phyloP scores from a whole-genome alignment of 2,888 invertebrate species.

The Anoncus sp. region DNA sequence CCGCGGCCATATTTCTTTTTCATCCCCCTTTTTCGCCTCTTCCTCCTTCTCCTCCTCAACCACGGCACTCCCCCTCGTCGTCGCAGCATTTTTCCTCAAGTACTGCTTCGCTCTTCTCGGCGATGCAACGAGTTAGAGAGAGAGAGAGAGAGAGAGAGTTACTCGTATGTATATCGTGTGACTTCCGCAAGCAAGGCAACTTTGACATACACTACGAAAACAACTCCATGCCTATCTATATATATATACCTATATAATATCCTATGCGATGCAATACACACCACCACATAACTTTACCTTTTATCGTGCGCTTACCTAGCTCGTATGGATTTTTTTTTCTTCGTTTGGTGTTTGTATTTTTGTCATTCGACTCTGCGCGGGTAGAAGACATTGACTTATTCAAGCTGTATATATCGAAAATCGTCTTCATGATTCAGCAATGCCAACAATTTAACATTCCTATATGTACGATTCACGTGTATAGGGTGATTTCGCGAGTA shows the following conservation, averaged over 20 bases:
- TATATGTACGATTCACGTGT: neutral
- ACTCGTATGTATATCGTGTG: constrained; percentile 54
- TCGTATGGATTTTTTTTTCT: constrained; percentile 41
- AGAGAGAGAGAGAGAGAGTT: neutral
- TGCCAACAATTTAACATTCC: constrained; percentile 32
- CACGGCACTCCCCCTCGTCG: constrained; percentile 31
- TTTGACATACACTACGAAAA: neutral
- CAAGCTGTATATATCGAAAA: constrained; percentile 27
- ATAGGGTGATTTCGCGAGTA: neutral
- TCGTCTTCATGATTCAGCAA: constrained; percentile 41
- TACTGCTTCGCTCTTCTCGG: constrained; percentile 41
- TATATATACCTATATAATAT: constrained; percentile 57
- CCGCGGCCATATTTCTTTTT: constrained; percentile 61
- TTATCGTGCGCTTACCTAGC: too few species aligned
- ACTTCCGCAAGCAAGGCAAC: constrained; percentile 52
- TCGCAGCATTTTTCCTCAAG: constrained; percentile 63
- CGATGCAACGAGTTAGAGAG: constrained; percentile 32
- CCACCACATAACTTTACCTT: constrained; percentile 20
- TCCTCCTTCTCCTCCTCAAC: constrained; percentile 13
- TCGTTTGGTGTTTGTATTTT: constrained; percentile 18
- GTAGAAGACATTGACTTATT: constrained; percentile 48
- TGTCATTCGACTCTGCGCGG: too few species aligned
- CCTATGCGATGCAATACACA: constrained; percentile 62
- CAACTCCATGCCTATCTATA: neutral
- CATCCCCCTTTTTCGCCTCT: constrained; percentile 21